These are phyloP conservation scores for Parthenolecanium corni DNA, from an alignment of 2,888 invertebrate genomes.

Conservation along the genomic window DNA sequence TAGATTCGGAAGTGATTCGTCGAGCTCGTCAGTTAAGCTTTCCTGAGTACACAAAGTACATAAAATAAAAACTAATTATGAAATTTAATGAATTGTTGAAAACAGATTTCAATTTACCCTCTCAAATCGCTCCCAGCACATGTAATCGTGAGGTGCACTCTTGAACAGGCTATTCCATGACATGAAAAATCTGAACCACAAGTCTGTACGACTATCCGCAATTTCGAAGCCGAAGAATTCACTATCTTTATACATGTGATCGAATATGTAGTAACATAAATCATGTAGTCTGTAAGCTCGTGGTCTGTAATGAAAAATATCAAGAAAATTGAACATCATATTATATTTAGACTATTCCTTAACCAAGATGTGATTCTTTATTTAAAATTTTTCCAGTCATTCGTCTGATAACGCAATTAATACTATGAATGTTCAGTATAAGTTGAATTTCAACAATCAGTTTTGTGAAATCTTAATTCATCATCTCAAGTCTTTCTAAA, in stretches of 20 bases:
- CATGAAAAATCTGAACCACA: constrained; percentile 61
- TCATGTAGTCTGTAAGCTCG: not conserved
- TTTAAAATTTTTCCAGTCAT: too few relatives aligned
- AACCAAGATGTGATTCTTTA: too few relatives aligned
- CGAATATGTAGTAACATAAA: not conserved
- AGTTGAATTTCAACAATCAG: too few relatives aligned
- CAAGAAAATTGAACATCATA: not conserved
- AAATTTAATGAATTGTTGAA: not conserved
- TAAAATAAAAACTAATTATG: not conserved
- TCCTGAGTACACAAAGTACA: constrained; percentile 47
- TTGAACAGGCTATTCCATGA: constrained; percentile 51
- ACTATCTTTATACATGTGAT: not conserved
- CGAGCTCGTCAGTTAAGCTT: constrained; percentile 57
- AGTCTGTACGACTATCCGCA: constrained; percentile 41
- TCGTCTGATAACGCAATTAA: too few relatives aligned
- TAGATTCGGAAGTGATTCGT: constrained; percentile 56
- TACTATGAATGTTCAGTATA: too few relatives aligned
- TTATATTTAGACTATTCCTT: too few relatives aligned
- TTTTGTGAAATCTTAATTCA: too few relatives aligned
- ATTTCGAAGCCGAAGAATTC: not conserved
- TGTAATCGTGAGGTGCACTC: constrained; percentile 41
- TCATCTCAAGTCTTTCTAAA: too few relatives aligned
- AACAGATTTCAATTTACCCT: constrained; percentile 52
- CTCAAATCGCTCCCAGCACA: constrained; percentile 57
- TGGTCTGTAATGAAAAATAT: not conserved